These are phyloP conservation scores for Chauna torquata DNA, from an alignment of 2,113 vertebrate species.

Conservation along the genomic window DNA sequence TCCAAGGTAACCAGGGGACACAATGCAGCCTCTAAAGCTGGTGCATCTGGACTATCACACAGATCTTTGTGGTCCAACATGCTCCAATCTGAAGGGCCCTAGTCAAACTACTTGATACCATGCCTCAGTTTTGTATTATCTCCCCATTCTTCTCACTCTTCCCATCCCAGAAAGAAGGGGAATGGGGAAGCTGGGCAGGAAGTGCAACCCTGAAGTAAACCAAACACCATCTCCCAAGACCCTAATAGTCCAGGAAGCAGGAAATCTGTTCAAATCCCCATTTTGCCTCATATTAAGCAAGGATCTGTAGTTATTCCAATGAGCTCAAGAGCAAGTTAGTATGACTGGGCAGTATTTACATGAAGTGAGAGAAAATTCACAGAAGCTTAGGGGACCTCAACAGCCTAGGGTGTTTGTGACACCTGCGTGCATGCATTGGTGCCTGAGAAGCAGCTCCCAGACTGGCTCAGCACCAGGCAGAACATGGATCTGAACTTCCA, in stretches of 20 bases:
- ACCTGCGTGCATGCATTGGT: background rate
- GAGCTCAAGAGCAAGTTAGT: background rate
- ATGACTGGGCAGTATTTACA: background rate
- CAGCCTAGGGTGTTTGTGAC: background rate
- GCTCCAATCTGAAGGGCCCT: rapidly evolving
- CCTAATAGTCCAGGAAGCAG: background rate
- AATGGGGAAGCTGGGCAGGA: background rate
- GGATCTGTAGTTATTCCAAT: background rate
- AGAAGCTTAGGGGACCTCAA: background rate
- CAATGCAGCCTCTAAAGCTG: background rate
- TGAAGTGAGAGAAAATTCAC: background rate
- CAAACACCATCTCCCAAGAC: background rate
- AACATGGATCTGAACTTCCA: background rate
- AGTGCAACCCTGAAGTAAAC: background rate
- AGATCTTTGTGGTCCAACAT: background rate
- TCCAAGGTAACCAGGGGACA: background rate
- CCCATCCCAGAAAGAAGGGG: background rate
- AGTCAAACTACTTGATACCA: background rate
- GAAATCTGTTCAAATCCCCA: background rate
- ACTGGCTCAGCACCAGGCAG: background rate
- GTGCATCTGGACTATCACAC: background rate
- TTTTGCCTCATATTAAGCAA: background rate
- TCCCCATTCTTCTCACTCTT: background rate
- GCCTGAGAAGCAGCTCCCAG: background rate
- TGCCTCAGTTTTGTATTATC: background rate